Base-by-base conservation (phyloP, 1,140 invertebrate species). In the Lepidurus couesii region DNA sequence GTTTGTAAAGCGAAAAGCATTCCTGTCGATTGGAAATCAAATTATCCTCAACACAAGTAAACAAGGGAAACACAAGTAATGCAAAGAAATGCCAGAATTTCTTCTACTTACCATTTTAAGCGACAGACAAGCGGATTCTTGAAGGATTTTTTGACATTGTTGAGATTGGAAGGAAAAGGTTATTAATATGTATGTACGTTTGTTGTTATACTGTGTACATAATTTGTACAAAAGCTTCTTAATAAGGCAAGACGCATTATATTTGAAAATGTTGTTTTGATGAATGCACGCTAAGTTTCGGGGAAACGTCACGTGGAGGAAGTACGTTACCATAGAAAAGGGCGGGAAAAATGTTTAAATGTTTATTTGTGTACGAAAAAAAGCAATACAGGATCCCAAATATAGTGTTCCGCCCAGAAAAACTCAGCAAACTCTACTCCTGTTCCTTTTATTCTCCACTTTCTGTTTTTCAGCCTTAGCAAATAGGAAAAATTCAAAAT, bases 351-450 rank as follows among this genome's bases (percentile, higher is more conserved):
- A 21, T 65, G n/a, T 65, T 65, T 65, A 65, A 65, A 65, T 65
- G 53, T 65, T 65, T 65, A 65, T 65, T 65, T 65, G 53, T 65
- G 53, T 65, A 65, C 53, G 53, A 65, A 65, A 65, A 65, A 65
- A 65, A 65, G 53, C 53, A 65, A 65, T 65, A 65, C 53, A 65
- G 53, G 21, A 65, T 65, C 21, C 21, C 53, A 13, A 65, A 75
- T 75, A n/a, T 73, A 24, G 16, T 73, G 16, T 73, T 24, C 53
- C 5, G 24, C 53, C 53, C 53, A 73, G 24, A 73, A 75, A n/a
- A 43, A 7, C 6, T 3, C 21, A 21, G 75, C 21, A 42, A 21
- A 75, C 75, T n/a, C 44, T 75, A 21, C 44, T 75, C 7, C 21
- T 75, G 11, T 75, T 13, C 24, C 13, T 21, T 44, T 0, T n/a